These are phyloP conservation scores for Sciurus vulgaris DNA, from an alignment of 2,797 vertebrate species.

Conservation along the genomic window DNA sequence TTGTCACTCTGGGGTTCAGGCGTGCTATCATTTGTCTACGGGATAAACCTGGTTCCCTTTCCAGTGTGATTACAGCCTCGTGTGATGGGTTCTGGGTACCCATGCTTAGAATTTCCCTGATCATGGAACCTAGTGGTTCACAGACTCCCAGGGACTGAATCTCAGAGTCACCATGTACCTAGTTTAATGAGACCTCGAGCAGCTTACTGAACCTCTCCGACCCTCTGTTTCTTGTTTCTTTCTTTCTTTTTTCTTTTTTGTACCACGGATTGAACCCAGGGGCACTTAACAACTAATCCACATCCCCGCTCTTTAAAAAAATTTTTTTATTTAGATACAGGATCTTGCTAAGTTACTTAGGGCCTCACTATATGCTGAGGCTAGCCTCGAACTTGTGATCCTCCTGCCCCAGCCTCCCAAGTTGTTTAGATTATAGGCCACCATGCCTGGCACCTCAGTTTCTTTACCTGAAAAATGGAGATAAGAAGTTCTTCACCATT, in stretches of 20 bases:
- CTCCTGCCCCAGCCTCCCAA: too few relatives aligned
- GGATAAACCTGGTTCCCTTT: background rate
- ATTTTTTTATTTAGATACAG: too few relatives aligned
- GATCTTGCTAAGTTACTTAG: too few relatives aligned
- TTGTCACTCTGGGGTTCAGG: background rate
- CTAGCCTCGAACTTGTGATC: too few relatives aligned
- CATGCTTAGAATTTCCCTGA: background rate
- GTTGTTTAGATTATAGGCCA: too few relatives aligned
- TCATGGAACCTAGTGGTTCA: background rate
- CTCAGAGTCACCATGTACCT: background rate
- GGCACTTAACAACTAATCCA: too few relatives aligned
- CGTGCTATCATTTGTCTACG: background rate
- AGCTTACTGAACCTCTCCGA: background rate
- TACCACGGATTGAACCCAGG: too few relatives aligned
- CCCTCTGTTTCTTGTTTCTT: background rate
- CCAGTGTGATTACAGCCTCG: background rate
- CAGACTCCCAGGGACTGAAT: background rate
- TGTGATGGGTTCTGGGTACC: background rate
- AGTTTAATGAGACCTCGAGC: background rate
- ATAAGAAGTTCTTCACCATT: background rate
- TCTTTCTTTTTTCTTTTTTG: too few relatives aligned
- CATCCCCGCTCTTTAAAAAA: too few relatives aligned
- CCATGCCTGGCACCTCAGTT: too few relatives aligned
- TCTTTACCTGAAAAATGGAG: constrained; percentile 3
- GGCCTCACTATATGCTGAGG: too few relatives aligned